Evolutionary conservation across 2,797 vertebrate species (phyloP).

Genomic region (Sibirionetta formosa): DNA sequence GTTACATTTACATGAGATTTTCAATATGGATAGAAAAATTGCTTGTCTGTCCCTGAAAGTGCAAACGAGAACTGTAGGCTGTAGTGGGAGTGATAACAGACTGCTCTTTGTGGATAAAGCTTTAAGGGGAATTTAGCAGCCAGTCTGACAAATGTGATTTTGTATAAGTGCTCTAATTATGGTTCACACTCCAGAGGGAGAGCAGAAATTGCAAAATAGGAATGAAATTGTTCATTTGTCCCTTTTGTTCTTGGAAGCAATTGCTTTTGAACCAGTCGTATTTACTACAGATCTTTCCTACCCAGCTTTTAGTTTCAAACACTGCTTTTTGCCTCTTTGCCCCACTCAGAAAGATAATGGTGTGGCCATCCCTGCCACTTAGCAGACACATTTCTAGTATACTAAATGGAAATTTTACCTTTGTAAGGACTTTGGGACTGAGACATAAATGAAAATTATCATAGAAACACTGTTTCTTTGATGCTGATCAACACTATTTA

Average conservation of each 20-base stretch:
- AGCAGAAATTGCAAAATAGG: slow-evolving; percentile 41
- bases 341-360: background rate
- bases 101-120: slow-evolving; percentile 42
- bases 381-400: background rate
- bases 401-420: background rate
- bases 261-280: slow-evolving; percentile 51
- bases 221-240: slow-evolving; percentile 57
- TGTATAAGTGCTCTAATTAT: slow-evolving; percentile 55
- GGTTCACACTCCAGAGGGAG: slow-evolving; percentile 49
- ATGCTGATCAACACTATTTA: rapidly evolving
- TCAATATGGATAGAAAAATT: slow-evolving; percentile 29
- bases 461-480: background rate
- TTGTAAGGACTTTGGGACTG: background rate
- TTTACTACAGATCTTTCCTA: slow-evolving; percentile 21
- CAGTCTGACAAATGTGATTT: slow-evolving; percentile 64
- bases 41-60: slow-evolving; percentile 29
- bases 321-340: background rate
- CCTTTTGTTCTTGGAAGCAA: slow-evolving; percentile 53
- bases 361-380: background rate
- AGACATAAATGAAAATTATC: background rate
- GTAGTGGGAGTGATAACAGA: slow-evolving; percentile 29
- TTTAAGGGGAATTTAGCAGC: slow-evolving; percentile 36
- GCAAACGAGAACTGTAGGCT: slow-evolving; percentile 28
- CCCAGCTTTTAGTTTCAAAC: slow-evolving; percentile 12
- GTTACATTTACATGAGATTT: slow-evolving; percentile 22